Percentiles rank a stretch among this genome's conserved stretches.
These are phyloP conservation scores for Papilio polyxenes DNA, from an alignment of 1,140 invertebrate genomes.

Conservation along the genomic window DNA sequence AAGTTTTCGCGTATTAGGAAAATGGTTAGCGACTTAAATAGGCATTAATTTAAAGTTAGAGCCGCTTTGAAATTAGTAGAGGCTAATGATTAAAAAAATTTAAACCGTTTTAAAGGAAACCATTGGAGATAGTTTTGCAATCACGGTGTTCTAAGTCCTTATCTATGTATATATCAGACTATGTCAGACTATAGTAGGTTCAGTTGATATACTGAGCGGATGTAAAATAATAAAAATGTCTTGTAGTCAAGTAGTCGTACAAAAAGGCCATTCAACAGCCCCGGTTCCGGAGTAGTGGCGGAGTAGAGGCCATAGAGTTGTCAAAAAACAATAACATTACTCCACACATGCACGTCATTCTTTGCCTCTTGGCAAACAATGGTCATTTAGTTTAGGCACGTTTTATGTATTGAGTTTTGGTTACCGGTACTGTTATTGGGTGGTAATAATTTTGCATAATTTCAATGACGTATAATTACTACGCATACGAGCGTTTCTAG, in stretches of 20 bases:
- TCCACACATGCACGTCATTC: constrained; percentile 11
- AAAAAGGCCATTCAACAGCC: background rate
- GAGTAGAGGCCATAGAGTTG: constrained; percentile 8
- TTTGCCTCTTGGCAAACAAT: constrained; percentile 8
- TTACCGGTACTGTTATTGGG: constrained; percentile 33
- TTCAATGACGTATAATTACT: constrained; percentile 24
- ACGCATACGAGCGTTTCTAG: constrained; percentile 13
- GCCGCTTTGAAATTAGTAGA: background rate
- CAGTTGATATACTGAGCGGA: background rate
- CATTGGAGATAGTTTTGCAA: background rate
- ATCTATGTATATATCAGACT: background rate
- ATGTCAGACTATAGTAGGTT: background rate
- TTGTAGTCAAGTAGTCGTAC: background rate
- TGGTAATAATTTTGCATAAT: constrained; percentile 35
- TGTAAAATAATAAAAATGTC: background rate
- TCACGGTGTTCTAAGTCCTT: background rate
- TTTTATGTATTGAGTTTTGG: constrained; percentile 22
- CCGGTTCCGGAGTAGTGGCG: constrained; percentile 1
- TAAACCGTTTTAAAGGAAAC: background rate
- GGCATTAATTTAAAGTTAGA: constrained; percentile 7
- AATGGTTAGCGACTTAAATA: constrained; percentile 25
- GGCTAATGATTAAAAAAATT: background rate
- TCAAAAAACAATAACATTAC: constrained; percentile 25
- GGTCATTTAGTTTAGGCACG: constrained; percentile 31
- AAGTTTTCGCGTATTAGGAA: constrained; percentile 21